phyloP scores from a whole-genome alignment of 2,888 invertebrate species.

The Catocala nupta region DNA sequence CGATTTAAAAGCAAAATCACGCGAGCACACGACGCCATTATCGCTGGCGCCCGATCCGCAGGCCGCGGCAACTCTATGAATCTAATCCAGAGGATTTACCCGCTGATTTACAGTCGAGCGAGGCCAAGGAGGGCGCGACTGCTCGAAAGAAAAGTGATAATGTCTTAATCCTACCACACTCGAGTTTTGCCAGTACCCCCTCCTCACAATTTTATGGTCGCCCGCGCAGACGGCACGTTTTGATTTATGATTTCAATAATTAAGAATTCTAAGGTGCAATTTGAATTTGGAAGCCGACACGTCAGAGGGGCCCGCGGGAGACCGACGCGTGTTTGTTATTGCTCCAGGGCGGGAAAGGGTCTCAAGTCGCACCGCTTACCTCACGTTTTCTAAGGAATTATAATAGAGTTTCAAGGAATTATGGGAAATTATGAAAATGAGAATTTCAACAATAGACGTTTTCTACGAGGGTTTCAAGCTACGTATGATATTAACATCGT shows the following conservation, averaged over 20 bases:
- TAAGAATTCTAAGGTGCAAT: conserved; percentile 88
- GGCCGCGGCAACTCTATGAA: conserved; percentile 86
- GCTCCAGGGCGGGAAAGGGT: conserved; percentile 80
- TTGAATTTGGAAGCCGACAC: conserved; percentile 83
- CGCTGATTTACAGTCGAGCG: conserved; percentile 86
- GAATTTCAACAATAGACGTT: conserved; percentile 49
- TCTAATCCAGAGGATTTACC: conserved; percentile 87
- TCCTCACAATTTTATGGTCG: conserved; percentile 84
- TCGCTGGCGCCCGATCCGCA: conserved; percentile 81
- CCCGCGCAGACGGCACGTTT: conserved; percentile 85
- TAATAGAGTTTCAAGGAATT: conserved; percentile 73
- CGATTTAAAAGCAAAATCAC: conserved; percentile 87
- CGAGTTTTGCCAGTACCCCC: conserved; percentile 69
- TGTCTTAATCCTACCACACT: conserved; percentile 89
- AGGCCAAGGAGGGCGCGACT: conserved; percentile 80
- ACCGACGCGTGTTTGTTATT: conserved; percentile 85
- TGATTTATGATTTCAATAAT: conserved; percentile 88
- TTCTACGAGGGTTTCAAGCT: conserved; percentile 30
- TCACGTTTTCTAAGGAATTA: conserved; percentile 80
- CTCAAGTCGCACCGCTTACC: conserved; percentile 67
- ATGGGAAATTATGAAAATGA: conserved; percentile 64
- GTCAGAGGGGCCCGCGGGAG: conserved; percentile 78
- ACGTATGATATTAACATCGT: conserved; percentile 4
- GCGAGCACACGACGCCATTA: conserved; percentile 85
- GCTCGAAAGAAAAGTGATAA: conserved; percentile 89